Evolutionary conservation across 2,797 vertebrate species (phyloP).

Genomic region (Galago senegalensis): DNA sequence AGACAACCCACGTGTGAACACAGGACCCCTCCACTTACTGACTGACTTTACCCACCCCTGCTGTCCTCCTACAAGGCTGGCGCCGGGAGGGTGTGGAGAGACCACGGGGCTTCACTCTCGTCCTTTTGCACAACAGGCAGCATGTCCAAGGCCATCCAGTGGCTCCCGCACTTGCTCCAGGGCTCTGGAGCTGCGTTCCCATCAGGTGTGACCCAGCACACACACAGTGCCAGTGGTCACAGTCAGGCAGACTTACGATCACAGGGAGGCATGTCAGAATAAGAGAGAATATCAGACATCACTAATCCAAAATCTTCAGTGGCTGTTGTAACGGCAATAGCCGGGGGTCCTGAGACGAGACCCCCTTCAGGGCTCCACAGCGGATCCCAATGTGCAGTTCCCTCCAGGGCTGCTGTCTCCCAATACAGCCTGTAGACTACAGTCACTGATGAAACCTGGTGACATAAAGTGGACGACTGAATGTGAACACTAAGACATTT

Average conservation of each 20-base stretch:
- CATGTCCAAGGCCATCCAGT: background rate
- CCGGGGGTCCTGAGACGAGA: background rate
- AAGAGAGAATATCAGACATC: background rate
- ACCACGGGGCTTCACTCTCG: background rate
- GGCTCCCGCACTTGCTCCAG: fast-evolving
- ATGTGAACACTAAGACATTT: background rate
- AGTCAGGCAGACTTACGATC: background rate
- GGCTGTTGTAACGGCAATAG: background rate
- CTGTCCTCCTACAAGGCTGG: background rate
- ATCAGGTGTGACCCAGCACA: background rate
- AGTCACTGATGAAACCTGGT: background rate
- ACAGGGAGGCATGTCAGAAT: background rate
- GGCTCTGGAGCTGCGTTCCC: background rate
- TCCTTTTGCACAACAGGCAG: background rate
- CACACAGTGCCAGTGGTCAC: background rate
- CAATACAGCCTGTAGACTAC: background rate
- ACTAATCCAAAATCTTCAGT: fast-evolving
- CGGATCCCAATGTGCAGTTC: fast-evolving
- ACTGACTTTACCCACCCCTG: fast-evolving
- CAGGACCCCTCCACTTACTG: fast-evolving
- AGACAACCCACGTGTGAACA: fast-evolving
- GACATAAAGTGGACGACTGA: background rate
- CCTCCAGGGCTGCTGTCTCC: background rate
- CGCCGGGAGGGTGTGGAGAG: fast-evolving
- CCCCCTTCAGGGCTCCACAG: fast-evolving